Percentiles rank a stretch among this genome's conserved stretches.
These are phyloP conservation scores for Stenoptilia bipunctidactyla DNA, from an alignment of 2,888 invertebrate genomes.

Conservation along the genomic window DNA sequence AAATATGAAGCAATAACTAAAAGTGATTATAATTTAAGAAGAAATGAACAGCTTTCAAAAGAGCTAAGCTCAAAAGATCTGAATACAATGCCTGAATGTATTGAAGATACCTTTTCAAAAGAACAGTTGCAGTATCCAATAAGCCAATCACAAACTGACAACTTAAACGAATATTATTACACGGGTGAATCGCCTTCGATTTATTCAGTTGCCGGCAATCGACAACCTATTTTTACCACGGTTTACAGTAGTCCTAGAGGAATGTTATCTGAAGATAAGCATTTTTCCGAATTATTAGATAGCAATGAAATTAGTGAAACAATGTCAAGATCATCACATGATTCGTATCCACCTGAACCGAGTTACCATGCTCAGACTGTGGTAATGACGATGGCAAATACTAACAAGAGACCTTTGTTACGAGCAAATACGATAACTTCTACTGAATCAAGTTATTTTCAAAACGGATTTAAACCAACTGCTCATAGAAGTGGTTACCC, in stretches of 20 bases:
- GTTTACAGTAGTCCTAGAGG: conserved; percentile 79
- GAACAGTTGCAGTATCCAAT: conserved; percentile 33
- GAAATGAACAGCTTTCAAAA: conserved; percentile 31
- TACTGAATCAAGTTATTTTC: conserved; percentile 59
- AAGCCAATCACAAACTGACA: conserved; percentile 28
- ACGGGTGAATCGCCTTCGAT: conserved; percentile 75
- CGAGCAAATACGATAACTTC: conserved; percentile 70
- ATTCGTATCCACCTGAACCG: conserved; percentile 67
- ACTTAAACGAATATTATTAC: conserved; percentile 54
- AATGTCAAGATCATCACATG: conserved; percentile 34
- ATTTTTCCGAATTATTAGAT: conserved; percentile 78
- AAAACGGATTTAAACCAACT: conserved; percentile 76
- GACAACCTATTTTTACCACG: conserved; percentile 79
- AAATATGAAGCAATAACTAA: conserved; percentile 39
- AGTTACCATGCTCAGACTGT: conserved; percentile 71
- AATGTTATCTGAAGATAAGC: conserved; percentile 72
- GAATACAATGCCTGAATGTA: conserved; percentile 42
- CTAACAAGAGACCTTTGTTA: conserved; percentile 59
- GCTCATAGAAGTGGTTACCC: conserved; percentile 79
- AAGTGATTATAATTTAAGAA: conserved; percentile 39
- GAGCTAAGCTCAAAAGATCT: conserved; percentile 40
- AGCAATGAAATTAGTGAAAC: conserved; percentile 64
- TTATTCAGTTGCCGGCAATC: conserved; percentile 82
- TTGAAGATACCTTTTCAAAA: conserved; percentile 38
- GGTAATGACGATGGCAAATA: conserved; percentile 48